Conservation (phyloP, 2,888 invertebrate genomes). For the Diaphora mendica region DNA sequence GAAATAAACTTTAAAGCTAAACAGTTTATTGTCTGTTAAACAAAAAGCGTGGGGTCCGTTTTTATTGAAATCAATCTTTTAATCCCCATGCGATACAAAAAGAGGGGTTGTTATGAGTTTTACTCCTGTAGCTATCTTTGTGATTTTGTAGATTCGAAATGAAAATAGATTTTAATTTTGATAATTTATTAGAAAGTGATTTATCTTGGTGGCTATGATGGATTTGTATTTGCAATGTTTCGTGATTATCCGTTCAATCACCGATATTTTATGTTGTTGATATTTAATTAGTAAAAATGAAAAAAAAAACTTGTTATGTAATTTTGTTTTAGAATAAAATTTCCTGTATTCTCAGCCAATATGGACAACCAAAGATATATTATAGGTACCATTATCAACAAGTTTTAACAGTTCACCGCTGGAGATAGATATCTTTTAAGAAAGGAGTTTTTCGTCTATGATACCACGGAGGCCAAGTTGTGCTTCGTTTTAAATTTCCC, state of each 20-base stretch:
- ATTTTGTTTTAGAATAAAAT: not conserved
- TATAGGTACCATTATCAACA: too few species aligned
- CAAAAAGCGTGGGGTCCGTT: not conserved
- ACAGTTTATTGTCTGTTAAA: not conserved
- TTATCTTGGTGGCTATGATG: not conserved
- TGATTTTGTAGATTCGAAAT: too few species aligned
- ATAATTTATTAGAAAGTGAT: not conserved
- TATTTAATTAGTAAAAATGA: not conserved
- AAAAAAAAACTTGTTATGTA: too few species aligned
- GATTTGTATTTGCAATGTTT: not conserved
- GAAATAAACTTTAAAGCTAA: not conserved
- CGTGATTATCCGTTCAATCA: not conserved
- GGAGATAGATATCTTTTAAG: too few species aligned
- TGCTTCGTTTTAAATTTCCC: too few species aligned
- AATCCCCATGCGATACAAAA: not conserved
- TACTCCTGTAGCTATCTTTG: not conserved
- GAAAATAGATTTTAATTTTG: not conserved
- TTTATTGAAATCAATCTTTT: not conserved
- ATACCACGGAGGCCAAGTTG: too few species aligned
- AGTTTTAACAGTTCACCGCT: too few species aligned
- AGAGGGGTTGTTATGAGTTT: not conserved
- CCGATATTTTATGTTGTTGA: not conserved
- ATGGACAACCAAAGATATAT: not conserved
- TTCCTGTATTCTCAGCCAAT: not conserved
- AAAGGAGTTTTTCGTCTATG: too few species aligned